Evolutionary conservation across 2,797 vertebrate species (phyloP).

Genomic region (Spea hammondii): DNA sequence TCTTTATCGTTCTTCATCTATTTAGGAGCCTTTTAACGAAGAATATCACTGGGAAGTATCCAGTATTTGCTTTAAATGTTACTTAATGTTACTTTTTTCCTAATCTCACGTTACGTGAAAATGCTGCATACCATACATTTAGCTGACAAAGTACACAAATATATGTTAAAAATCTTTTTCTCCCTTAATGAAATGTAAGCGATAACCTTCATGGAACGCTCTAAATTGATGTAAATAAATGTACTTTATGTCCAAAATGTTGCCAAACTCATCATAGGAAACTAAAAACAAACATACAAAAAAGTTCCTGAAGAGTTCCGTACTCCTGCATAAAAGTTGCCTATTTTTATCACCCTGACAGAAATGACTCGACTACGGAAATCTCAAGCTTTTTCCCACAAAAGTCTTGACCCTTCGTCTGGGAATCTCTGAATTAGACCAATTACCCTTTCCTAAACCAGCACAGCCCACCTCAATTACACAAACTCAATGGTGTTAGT

Average conservation of each 20-base stretch:
- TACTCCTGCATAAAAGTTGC: neutral
- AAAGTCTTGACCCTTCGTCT: slow-evolving; percentile 46
- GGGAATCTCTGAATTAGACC: slow-evolving; percentile 46
- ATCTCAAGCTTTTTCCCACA: slow-evolving; percentile 43
- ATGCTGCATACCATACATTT: no score
- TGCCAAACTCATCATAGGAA: neutral
- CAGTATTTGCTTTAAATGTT: no score
- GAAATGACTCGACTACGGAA: slow-evolving; percentile 41
- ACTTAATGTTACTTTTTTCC: no score
- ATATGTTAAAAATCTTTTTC: no score
- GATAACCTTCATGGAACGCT: no score
- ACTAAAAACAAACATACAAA: neutral
- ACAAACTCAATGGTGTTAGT: slow-evolving; percentile 2
- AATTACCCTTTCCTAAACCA: slow-evolving; percentile 29
- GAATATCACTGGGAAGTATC: no score
- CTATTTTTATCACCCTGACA: slow-evolving; percentile 52
- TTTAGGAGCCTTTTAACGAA: no score
- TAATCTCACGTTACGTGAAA: no score
- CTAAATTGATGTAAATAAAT: neutral
- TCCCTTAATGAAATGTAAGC: no score
- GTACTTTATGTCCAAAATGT: neutral
- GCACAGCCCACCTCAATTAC: slow-evolving; percentile 36
- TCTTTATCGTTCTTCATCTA: no score
- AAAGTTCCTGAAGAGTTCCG: neutral
- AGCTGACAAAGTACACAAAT: no score